phyloP scores from a whole-genome alignment of 2,797 vertebrate species.

The Oreonectes daqikongensis region DNA sequence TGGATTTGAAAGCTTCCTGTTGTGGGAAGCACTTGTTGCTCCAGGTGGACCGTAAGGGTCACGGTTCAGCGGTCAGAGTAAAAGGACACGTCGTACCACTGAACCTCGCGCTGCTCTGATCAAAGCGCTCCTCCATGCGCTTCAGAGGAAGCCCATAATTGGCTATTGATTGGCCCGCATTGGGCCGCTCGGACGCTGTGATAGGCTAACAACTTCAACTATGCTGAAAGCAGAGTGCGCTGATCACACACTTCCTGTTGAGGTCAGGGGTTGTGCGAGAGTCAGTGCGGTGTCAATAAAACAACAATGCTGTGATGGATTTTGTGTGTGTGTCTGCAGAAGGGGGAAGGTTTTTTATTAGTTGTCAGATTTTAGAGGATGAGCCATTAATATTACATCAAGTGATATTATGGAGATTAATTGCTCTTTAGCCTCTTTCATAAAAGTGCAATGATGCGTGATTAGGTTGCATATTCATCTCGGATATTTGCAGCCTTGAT shows the following conservation, averaged over 20 bases:
- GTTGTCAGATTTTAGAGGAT: slow-evolving; percentile 23
- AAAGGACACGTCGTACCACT: slow-evolving; percentile 69
- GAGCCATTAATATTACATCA: slow-evolving; percentile 39
- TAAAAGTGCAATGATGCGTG: slow-evolving; percentile 14
- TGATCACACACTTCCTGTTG: slow-evolving; percentile 51
- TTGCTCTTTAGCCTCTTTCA: slow-evolving; percentile 36
- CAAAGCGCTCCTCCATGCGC: slow-evolving; percentile 81
- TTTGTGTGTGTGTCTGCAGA: slow-evolving; percentile 5
- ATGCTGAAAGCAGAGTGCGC: slow-evolving; percentile 52
- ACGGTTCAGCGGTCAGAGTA: slow-evolving; percentile 74
- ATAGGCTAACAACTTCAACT: slow-evolving; percentile 53
- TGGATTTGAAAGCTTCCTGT: slow-evolving; percentile 68
- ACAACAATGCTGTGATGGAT: slow-evolving; percentile 1
- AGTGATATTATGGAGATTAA: slow-evolving; percentile 35
- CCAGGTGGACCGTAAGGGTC: slow-evolving; percentile 74
- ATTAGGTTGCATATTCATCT: neutral
- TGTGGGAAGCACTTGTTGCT: slow-evolving; percentile 60
- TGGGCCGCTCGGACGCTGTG: slow-evolving; percentile 69
- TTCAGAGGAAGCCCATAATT: slow-evolving; percentile 84
- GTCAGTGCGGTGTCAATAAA: slow-evolving; percentile 22
- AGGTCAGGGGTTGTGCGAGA: slow-evolving; percentile 20
- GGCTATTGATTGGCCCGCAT: slow-evolving; percentile 80
- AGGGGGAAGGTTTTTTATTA: slow-evolving; percentile 34
- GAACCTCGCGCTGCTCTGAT: slow-evolving; percentile 76
- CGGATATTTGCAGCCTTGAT: slow-evolving; percentile 19